Conservation (phyloP, 2,797 vertebrate species). For the Rhynchotus rufescens region DNA sequence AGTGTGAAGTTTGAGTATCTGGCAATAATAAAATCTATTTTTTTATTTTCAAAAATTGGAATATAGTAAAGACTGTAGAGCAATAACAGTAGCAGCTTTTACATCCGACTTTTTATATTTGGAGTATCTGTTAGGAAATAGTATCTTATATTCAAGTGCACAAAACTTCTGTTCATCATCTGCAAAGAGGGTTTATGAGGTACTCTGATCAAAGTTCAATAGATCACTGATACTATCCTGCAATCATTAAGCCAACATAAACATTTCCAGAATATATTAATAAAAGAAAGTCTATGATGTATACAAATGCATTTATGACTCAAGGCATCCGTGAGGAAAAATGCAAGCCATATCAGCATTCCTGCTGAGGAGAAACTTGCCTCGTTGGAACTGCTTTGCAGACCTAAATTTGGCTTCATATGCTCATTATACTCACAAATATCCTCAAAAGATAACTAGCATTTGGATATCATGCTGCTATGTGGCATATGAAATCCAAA, state of each 20-base stretch:
- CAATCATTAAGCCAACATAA: not conserved
- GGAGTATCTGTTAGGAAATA: not conserved
- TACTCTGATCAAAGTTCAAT: not conserved
- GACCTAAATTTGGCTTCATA: not conserved
- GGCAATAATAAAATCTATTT: not conserved
- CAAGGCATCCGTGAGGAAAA: not conserved
- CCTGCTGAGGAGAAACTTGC: not conserved
- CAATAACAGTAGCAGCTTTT: too few species aligned
- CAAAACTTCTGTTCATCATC: not conserved
- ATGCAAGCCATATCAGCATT: not conserved
- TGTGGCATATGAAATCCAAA: not conserved
- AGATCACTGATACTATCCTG: not conserved
- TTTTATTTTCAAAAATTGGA: too few species aligned
- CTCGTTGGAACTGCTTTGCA: not conserved
- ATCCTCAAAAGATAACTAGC: not conserved
- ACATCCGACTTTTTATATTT: not conserved
- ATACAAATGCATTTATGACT: not conserved
- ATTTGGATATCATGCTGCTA: not conserved
- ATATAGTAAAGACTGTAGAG: too few species aligned
- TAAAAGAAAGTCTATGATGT: not conserved
- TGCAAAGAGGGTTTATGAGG: not conserved
- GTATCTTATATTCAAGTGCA: not conserved
- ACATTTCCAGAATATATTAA: not conserved
- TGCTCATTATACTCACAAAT: not conserved
- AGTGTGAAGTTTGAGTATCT: not conserved